Evolutionary conservation across 2,113 vertebrate genomes (phyloP), one percentile per base, ranked within the genome.

Genomic region (Bothrops jararaca): DNA sequence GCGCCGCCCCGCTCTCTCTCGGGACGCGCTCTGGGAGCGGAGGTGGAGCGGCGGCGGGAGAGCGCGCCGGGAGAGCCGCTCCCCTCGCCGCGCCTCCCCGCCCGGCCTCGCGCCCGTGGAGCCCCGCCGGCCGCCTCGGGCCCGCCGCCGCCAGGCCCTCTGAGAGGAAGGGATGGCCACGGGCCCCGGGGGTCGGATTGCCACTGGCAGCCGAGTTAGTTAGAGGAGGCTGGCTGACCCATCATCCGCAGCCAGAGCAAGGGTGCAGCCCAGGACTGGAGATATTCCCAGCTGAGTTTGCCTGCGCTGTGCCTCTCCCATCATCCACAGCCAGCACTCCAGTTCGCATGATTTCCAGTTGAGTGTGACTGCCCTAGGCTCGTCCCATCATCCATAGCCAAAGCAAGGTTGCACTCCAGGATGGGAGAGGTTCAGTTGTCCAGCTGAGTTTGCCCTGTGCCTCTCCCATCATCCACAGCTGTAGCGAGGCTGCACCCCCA

Each of bases 1-100:
- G n/a, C 90, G 95, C 89, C 80, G 92, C 93, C 85, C 86, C 94
- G 86, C 57, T 92, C 80, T 95, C 92, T 10, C 48, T 88, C 85
- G 85, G 92, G 95, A 92, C 95, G 96, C 94, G 97, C 94, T 96
- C 96, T 97, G 97, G 97, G 97, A 98, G 94, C 89, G 50, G 42
- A n/a, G 22, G 57, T 9, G 39, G 89, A 80, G 60, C n/a, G 39
- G 89, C 34, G 87, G 60, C 24, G 88, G 50, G 88, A 91, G 88
- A 54, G 15, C 34, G 52, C 42, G 10, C 11, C 11, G 85, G 52
- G 53, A 20, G 10, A 50, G 26, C 26, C 45, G 42, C 29, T 45
- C 60, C 45, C 58, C 80, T 42, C 89, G 15, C 12, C 24, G 89
- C 23, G 69, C 69, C 69, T 80, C n/a, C 69, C 69, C 15, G 69